Evolutionary conservation across 2,888 invertebrate species (phyloP).

Genomic region (Poecilus cupreus): DNA sequence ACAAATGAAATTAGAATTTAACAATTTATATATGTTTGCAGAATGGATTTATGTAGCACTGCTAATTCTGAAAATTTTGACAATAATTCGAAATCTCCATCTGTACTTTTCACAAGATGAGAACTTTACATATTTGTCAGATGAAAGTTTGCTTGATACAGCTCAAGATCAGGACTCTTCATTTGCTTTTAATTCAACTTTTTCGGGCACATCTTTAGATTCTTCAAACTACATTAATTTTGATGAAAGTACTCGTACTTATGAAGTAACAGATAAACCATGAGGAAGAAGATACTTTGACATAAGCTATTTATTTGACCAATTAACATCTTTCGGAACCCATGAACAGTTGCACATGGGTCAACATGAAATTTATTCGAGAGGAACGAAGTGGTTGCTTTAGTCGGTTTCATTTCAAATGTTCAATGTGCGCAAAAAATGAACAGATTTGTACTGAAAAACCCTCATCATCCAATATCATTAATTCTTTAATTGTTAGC

Average conservation of each 20-base stretch:
- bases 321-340: neutral
- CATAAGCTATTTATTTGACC: neutral
- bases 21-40: no score
- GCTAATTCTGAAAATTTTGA: no score
- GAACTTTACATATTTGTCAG: no score
- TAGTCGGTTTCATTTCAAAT: neutral
- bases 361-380: neutral
- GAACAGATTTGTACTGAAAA: neutral
- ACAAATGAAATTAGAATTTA: no score
- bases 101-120: no score
- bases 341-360: neutral
- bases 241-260: neutral
- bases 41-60: no score
- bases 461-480: neutral
- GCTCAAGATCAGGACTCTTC: no score
- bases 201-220: no score
- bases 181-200: no score
- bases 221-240: neutral
- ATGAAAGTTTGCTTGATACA: no score
- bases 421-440: neutral
- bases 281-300: neutral
- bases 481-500: neutral
- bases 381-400: neutral
- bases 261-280: neutral
- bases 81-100: no score